Base-by-base conservation (phyloP, 1,140 invertebrate species). In the Zophobas atratus region DNA sequence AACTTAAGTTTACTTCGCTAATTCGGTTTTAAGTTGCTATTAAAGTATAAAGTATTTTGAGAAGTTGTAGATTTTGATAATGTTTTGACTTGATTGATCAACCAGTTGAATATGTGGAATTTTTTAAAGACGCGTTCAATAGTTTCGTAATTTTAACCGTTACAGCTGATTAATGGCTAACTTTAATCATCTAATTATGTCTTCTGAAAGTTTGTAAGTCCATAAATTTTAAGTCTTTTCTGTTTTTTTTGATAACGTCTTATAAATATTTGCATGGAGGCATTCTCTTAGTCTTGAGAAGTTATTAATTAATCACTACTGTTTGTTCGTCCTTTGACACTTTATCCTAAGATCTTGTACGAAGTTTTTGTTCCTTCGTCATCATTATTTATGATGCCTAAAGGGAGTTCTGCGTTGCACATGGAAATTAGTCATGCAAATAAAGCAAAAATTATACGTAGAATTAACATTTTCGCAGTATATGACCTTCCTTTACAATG, bases 221-320 rank as follows among this genome's bases (percentile, higher is more conserved):
- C 5, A 60, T 60, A 60, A 39, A 38, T 60, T 67, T 67, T 43
- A 33, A 67, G 6, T 3, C 35, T 57, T 33, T 8, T 43, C 32
- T 43, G n/a, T 67, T 8, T 67, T 67, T 38, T 67, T 67, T 67
- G 39, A 46, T 67, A 67, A 41, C 38, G 60, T 33, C n/a, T 67
- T 67, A 43, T 43, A 67, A 67, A 67, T 67, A 43, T 43, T 67
- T 67, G 60, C 60, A 67, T 67, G n/a, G 39, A 67, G 43, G 38
- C 39, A 67, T 67, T 67, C 33, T 39, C 6, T 41, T 43, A 67
- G 60, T 67, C 39, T 67, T 67, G 60, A 43, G 39, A 67, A 67
- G 41, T 67, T 67, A 67, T 67, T 67, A 67, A 67, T 67, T 67
- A 67, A 67, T 67, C 60, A 67, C 60, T 67, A 39, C 38, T 67